phyloP scores from a whole-genome alignment of 2,888 invertebrate genomes.

The Aphrophora alni region DNA sequence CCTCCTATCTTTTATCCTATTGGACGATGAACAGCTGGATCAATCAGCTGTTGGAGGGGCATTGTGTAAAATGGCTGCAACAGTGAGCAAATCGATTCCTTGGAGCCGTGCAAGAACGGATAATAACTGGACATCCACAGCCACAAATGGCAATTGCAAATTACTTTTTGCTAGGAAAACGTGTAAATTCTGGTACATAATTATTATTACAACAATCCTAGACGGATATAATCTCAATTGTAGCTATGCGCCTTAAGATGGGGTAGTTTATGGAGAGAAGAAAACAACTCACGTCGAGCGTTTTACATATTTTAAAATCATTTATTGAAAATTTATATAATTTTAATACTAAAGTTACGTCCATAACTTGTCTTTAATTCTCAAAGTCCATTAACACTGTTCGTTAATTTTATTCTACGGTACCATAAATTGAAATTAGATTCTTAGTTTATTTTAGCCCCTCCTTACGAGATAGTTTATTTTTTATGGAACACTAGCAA shows the following conservation, averaged over 20 bases:
- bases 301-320: not conserved
- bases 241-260: not conserved
- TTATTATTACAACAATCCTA: not conserved
- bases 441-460: no score
- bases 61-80: conserved; percentile 28
- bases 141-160: not conserved
- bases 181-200: not conserved
- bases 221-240: not conserved
- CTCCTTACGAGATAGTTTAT: no score
- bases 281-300: not conserved
- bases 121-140: conserved; percentile 25
- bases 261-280: not conserved
- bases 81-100: conserved; percentile 18
- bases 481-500: no score
- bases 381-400: not conserved
- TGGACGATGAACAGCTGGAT: conserved; percentile 10
- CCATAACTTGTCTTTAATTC: not conserved
- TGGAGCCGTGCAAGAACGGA: conserved; percentile 10
- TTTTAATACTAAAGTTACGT: not conserved
- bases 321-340: not conserved
- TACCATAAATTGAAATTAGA: no score
- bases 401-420: no score
- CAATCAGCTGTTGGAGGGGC: conserved; percentile 22
- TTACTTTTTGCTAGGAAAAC: not conserved
- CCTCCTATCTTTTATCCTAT: not conserved